Percentiles rank a stretch among this genome's conserved stretches.
phyloP scores from a whole-genome alignment of 2,888 invertebrate species.

The Drosophila quinaria region DNA sequence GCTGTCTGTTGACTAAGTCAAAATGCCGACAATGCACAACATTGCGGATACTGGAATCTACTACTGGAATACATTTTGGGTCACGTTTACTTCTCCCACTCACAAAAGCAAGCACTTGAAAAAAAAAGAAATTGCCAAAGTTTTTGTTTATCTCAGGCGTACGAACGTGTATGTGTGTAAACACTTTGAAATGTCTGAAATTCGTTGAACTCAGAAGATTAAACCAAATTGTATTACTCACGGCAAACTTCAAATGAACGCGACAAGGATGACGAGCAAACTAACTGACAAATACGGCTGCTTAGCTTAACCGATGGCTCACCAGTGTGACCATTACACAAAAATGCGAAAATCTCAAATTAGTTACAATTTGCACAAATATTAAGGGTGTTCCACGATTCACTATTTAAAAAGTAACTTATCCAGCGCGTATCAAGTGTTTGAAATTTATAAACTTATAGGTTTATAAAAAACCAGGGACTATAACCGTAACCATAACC shows the following conservation, averaged over 20 bases:
- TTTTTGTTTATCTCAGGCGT: conserved; percentile 33
- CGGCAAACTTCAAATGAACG: conserved; percentile 18
- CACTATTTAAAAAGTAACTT: not conserved
- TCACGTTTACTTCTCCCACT: conserved; percentile 12
- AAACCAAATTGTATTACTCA: not conserved
- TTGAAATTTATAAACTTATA: too few species aligned
- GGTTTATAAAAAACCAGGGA: too few species aligned
- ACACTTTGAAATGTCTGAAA: conserved; percentile 44
- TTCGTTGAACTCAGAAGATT: conserved; percentile 38
- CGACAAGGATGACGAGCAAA: conserved; percentile 39
- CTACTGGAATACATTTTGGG: not conserved
- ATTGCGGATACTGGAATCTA: not conserved
- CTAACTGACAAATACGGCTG: conserved; percentile 47
- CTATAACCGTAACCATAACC: too few species aligned
- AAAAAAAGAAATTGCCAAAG: conserved; percentile 40
- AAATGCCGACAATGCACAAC: conserved; percentile 5
- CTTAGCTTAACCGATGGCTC: not conserved
- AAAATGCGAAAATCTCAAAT: conserved; percentile 2
- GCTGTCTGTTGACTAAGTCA: conserved; percentile 6
- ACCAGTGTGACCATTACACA: conserved; percentile 26
- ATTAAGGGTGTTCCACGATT: conserved; percentile 21
- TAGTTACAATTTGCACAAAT: not conserved
- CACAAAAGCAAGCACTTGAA: conserved; percentile 48
- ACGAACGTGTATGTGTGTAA: conserved; percentile 13
- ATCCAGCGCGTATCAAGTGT: not conserved